A percentile compares a stretch with the other conserved stretches of the same genome.
These are phyloP conservation scores for Strigamia maritima DNA, from an alignment of 2,888 invertebrate species.

Conservation along the genomic window DNA sequence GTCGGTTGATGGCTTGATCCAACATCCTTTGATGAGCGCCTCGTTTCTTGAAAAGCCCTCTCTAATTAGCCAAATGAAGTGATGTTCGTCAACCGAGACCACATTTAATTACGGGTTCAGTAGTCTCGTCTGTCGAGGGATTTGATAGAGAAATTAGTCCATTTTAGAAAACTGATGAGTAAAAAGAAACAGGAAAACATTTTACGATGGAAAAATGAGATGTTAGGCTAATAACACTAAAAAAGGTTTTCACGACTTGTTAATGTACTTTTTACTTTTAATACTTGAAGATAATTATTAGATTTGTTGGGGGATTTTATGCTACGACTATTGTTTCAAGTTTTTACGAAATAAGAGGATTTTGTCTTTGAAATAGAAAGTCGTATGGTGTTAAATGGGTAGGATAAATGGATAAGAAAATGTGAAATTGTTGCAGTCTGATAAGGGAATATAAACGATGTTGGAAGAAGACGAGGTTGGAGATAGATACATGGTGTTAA, in stretches of 20 bases:
- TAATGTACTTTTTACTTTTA: background rate
- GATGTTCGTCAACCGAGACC: constrained; percentile 19
- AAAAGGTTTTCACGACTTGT: background rate
- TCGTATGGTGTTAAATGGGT: background rate
- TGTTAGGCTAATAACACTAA: background rate
- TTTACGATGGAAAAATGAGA: background rate
- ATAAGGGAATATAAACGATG: constrained; percentile 2
- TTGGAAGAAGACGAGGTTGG: background rate
- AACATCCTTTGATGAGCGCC: constrained; percentile 3
- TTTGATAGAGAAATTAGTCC: background rate
- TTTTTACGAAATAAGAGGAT: background rate
- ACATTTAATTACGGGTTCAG: constrained; percentile 21
- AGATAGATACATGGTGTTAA: background rate
- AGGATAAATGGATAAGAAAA: constrained; percentile 15
- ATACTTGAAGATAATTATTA: background rate
- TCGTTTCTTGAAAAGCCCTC: constrained; percentile 4
- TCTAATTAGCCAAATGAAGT: constrained; percentile 11
- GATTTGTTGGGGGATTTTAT: background rate
- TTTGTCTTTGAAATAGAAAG: background rate
- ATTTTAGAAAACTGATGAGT: background rate
- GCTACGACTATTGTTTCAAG: background rate
- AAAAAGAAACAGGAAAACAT: no score
- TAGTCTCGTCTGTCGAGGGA: background rate
- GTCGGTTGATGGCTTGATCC: constrained; percentile 17
- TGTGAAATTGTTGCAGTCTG: constrained; percentile 1